Evolutionary conservation across 2,113 vertebrate species (phyloP).

Genomic region (Camelus dromedarius): DNA sequence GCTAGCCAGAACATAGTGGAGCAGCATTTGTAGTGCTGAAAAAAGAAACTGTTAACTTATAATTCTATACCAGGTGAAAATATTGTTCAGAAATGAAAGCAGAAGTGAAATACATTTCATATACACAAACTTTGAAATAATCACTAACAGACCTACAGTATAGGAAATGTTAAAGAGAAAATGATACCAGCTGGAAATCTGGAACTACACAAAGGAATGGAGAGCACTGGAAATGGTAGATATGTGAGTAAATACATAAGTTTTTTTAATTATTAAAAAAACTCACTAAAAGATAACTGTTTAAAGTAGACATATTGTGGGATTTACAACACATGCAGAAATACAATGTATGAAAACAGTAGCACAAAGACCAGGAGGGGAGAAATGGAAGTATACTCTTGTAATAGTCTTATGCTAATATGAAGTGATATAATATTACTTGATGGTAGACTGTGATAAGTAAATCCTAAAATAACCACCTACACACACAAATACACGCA

Average conservation of each 20-base stretch:
- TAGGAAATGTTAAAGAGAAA: not conserved
- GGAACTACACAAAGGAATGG: not conserved
- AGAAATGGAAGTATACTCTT: not conserved
- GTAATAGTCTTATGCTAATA: not conserved
- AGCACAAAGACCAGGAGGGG: not conserved
- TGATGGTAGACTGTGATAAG: not conserved
- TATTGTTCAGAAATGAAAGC: not conserved
- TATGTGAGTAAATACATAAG: not conserved
- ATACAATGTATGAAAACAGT: not conserved
- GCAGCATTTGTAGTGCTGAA: not conserved
- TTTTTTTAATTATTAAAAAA: not conserved
- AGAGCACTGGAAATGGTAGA: not conserved
- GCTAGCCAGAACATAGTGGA: not conserved
- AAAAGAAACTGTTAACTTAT: slow-evolving; percentile 1
- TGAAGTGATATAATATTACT: slow-evolving; percentile 3
- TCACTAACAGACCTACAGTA: not conserved
- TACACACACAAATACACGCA: not conserved
- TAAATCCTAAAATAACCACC: not conserved
- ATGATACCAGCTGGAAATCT: not conserved
- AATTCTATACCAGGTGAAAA: not conserved
- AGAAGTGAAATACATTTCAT: not conserved
- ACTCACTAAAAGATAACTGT: not conserved
- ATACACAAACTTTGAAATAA: not conserved
- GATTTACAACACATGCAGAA: not conserved
- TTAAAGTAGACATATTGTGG: not conserved